Evolutionary conservation across 2,113 vertebrate species (phyloP).

Genomic region (Diadophis punctatus): DNA sequence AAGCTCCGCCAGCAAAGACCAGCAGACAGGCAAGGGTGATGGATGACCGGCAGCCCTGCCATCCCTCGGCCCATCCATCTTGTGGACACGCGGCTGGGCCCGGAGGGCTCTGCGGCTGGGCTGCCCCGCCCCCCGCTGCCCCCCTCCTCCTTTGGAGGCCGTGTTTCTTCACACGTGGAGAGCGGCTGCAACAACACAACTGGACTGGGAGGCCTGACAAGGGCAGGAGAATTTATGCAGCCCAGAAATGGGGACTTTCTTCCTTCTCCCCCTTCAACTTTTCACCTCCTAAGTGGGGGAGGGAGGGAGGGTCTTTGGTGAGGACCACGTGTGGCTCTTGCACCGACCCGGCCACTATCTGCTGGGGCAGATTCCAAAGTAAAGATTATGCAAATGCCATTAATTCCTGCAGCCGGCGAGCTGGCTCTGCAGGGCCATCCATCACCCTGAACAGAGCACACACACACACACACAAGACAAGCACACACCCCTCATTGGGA

Average conservation of each 20-base stretch:
- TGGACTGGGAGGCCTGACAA: conserved; percentile 15
- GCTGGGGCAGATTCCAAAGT: conserved; percentile 61
- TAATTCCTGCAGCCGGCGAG: conserved; percentile 57
- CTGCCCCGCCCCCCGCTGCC: background rate
- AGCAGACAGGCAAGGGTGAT: background rate
- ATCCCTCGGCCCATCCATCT: conserved; percentile 44
- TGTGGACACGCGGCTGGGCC: background rate
- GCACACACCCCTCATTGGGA: rapidly evolving
- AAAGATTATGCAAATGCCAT: conserved; percentile 69
- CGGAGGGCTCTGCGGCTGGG: background rate
- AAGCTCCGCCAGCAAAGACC: too few relatives aligned
- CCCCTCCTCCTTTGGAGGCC: background rate
- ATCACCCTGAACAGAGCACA: conserved; percentile 57
- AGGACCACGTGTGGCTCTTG: background rate
- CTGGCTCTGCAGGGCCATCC: conserved; percentile 55
- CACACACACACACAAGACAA: background rate
- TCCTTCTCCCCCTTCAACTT: conserved; percentile 69
- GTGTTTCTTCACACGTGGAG: background rate
- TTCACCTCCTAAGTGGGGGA: conserved; percentile 60
- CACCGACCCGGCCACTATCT: conserved; percentile 24
- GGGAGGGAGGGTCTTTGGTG: background rate
- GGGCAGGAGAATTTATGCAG: conserved; percentile 56
- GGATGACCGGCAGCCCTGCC: conserved; percentile 41
- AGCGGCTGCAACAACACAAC: background rate
- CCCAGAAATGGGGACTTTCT: conserved; percentile 65